These are phyloP conservation scores for Eugnorisma glareosa DNA, from an alignment of 2,888 invertebrate species.

Conservation along the genomic window DNA sequence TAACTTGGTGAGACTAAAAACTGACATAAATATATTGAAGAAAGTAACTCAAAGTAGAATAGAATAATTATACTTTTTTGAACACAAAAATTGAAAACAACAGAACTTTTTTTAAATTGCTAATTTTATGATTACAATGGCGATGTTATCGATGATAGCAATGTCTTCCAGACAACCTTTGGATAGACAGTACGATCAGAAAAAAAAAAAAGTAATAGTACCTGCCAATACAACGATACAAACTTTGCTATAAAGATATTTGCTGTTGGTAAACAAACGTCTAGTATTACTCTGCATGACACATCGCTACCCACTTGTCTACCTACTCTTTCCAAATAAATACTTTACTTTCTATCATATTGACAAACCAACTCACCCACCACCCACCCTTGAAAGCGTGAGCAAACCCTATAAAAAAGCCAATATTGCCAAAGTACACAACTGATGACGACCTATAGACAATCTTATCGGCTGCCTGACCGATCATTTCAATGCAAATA, in stretches of 20 bases:
- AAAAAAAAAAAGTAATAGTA: too few relatives aligned
- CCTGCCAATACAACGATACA: too few relatives aligned
- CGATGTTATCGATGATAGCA: too few relatives aligned
- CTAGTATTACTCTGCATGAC: background rate
- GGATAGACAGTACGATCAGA: too few relatives aligned
- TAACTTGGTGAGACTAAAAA: background rate
- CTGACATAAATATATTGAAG: background rate
- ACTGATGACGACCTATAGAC: constrained; percentile 58
- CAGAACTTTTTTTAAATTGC: too few relatives aligned
- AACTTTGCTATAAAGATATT: background rate
- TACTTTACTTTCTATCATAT: constrained; percentile 13
- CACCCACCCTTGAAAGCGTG: constrained; percentile 41
- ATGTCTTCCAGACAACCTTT: too few relatives aligned
- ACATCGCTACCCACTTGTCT: background rate
- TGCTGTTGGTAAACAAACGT: background rate
- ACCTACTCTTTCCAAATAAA: background rate
- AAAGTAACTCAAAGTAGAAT: background rate
- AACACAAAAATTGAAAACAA: too few relatives aligned
- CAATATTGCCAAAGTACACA: constrained; percentile 55
- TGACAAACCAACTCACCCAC: constrained; percentile 2
- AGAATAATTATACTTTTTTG: too few relatives aligned
- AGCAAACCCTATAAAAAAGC: constrained; percentile 56
- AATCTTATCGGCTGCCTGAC: constrained; percentile 63
- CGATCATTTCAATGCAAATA: constrained; percentile 68
- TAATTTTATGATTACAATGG: too few relatives aligned